phyloP scores from a whole-genome alignment of 2,113 vertebrate species.

The Psammodynastes pulverulentus region DNA sequence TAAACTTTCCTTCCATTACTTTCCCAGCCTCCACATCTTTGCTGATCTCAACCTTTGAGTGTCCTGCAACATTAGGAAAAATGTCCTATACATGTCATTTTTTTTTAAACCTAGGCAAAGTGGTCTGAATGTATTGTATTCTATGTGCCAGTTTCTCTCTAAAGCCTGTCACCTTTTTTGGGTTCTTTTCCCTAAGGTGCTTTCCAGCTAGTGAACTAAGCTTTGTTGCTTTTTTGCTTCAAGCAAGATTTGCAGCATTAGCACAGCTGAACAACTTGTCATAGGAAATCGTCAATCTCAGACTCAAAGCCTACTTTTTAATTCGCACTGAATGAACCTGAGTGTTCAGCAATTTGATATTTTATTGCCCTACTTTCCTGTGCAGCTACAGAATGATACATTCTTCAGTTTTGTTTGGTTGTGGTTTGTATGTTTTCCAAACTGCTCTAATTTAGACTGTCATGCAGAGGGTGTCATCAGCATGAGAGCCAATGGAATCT shows the following conservation, averaged over 20 bases:
- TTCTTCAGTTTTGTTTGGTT: not conserved
- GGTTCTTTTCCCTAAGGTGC: not conserved
- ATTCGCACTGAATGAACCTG: not conserved
- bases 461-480: conserved; percentile 1
- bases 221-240: not conserved
- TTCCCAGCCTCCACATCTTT: not conserved
- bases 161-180: not conserved
- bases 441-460: conserved; percentile 16
- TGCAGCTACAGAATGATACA: not conserved
- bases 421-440: conserved; percentile 7
- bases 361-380: not conserved
- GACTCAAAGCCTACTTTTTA: not conserved
- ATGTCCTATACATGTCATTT: not conserved
- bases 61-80: not conserved
- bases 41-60: not conserved
- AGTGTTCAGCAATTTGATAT: not conserved
- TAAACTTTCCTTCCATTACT: not conserved
- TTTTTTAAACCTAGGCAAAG: not conserved
- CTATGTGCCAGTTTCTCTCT: not conserved
- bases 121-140: not conserved
- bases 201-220: not conserved
- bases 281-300: not conserved
- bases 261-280: not conserved
- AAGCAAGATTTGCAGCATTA: not conserved
- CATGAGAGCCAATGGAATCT: conserved; percentile 3